A percentile compares a stretch with the other conserved stretches of the same genome.
Evolutionary conservation across 1,140 invertebrate genomes (phyloP).

Genomic region (Phortica variegata): DNA sequence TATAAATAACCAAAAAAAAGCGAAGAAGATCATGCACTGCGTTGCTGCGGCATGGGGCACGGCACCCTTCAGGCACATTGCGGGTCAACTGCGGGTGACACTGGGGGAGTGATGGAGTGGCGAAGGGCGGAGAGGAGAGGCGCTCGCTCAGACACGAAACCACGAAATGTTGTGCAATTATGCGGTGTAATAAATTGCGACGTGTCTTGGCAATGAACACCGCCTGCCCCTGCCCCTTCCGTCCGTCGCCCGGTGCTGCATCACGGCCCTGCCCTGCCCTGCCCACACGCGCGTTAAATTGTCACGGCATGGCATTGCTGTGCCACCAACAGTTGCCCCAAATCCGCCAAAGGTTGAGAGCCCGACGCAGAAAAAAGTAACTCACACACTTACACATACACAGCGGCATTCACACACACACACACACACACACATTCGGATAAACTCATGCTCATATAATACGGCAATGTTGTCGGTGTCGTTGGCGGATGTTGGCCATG

Average conservation of each 20-base stretch:
- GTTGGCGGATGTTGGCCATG: not conserved
- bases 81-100: conserved; percentile 5
- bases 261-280: conserved; percentile 1
- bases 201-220: conserved; percentile 22
- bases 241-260: not conserved
- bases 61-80: not conserved
- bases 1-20: no score
- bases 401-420: no score
- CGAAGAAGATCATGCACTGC: no score
- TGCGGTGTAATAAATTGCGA: conserved; percentile 52
- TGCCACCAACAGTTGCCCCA: not conserved
- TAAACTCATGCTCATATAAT: no score
- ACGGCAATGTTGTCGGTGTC: no score
- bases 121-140: no score
- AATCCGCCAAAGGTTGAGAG: no score
- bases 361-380: no score
- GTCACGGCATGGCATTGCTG: no score
- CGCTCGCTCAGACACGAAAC: not conserved
- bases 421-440: no score
- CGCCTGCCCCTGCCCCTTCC: not conserved
- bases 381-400: no score
- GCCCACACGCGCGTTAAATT: not conserved
- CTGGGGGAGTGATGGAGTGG: no score
- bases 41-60: conserved; percentile 5
- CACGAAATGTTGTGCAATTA: conserved; percentile 47